These are phyloP conservation scores for Alloplasta piceator DNA, from an alignment of 2,888 invertebrate species.

Conservation along the genomic window DNA sequence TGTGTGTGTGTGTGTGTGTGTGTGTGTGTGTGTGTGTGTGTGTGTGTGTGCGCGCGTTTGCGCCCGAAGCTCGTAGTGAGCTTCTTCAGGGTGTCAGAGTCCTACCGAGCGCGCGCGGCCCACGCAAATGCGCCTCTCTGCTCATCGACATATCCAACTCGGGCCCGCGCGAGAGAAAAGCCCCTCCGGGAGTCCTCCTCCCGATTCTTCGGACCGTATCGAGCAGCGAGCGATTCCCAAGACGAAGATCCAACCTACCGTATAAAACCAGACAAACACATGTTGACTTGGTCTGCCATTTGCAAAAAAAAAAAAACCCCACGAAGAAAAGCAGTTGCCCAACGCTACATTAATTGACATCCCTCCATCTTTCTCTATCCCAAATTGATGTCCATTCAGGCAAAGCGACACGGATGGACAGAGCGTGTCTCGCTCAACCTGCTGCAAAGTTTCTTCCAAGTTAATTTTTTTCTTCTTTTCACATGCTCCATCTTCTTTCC, in stretches of 20 bases:
- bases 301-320: not conserved
- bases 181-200: conserved; percentile 64
- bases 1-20: conserved; percentile 57
- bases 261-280: conserved; percentile 11
- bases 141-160: conserved; percentile 76
- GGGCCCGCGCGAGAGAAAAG: conserved; percentile 74
- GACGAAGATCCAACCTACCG: not conserved
- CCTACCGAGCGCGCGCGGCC: conserved; percentile 82
- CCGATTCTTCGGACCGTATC: conserved; percentile 38
- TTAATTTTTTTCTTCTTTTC: not conserved
- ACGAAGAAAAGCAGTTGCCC: too few species aligned
- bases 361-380: conserved; percentile 34
- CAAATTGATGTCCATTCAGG: conserved; percentile 35
- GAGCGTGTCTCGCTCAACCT: conserved; percentile 37
- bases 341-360: conserved; percentile 34
- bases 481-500: conserved; percentile 63
- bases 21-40: conserved; percentile 57
- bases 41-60: conserved; percentile 71
- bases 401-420: conserved; percentile 11
- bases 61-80: conserved; percentile 78
- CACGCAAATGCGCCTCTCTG: conserved; percentile 76
- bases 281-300: not conserved
- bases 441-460: conserved; percentile 20
- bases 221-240: not conserved
- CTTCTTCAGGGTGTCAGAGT: conserved; percentile 82